Base-by-base conservation (phyloP, 2,888 invertebrate genomes). In the Cheilosia grossa region DNA sequence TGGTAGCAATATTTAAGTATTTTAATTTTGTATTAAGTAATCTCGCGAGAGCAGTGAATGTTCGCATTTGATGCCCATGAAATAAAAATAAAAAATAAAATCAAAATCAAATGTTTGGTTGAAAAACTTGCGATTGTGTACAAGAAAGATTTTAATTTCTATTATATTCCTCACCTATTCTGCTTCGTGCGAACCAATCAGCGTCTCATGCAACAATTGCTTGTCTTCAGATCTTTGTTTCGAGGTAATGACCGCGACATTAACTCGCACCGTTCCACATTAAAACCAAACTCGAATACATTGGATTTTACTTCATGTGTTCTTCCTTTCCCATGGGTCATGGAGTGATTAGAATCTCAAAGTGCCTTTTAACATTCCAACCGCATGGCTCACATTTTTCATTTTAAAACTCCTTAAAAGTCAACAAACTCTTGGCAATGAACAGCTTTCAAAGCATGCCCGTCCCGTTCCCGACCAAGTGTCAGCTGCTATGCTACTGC, bases 341-440 rank as follows among this genome's bases (percentile, higher is more conserved):
- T 3, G 47, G 17, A 47, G 19, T 47, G 47, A 17, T 47, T 47
- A 19, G 9, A 51, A 51, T 24, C 51, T 13, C 24, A 47, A 47
- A 47, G 19, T 24, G 21, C 44, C 51, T 47, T 47, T 47, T 19
- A 51, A 24, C 15, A 40, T 77, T 49, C 42, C n/a, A 54, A 17
- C 33, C 47, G 15, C 54, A 30, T 44, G 27, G 27, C 54, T 30
- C n/a, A 47, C 2, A 61, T 59, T 19, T 49, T 30, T 42, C 10
- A 19, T 21, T 27, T 53, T 53, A 2, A 33, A 30, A 54, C 17
- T 30, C 17, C 67, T 54, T 21, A 66, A 47, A 72, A 77, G 77
- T 82, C 79, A 69, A 67, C 58, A 78, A 78, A 73, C 79, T 56
- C 58, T 27, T 7, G 27, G 27, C 27, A 27, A 47, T 59, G 59